A percentile compares a stretch with the other conserved stretches of the same genome.
These are phyloP conservation scores for Ooceraea biroi DNA, from an alignment of 1,140 invertebrate genomes.

Conservation along the genomic window DNA sequence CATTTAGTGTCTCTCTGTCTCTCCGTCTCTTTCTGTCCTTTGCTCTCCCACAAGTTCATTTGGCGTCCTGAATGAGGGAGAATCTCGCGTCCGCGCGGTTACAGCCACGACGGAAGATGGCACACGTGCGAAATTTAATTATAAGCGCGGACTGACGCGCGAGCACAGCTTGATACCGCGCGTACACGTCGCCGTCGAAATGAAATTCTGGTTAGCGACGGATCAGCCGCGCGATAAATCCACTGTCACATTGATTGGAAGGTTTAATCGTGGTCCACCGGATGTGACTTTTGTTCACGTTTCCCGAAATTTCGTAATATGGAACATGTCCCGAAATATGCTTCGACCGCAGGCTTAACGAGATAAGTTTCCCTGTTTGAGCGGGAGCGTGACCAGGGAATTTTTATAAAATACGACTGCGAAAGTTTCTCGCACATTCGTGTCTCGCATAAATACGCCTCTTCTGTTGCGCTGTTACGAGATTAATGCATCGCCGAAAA, in stretches of 20 bases:
- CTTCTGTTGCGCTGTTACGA: background rate
- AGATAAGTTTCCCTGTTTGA: background rate
- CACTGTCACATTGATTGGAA: slow-evolving; percentile 14
- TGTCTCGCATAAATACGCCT: background rate
- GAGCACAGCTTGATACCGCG: background rate
- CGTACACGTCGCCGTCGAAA: background rate
- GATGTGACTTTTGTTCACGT: background rate
- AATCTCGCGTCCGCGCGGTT: slow-evolving; percentile 21
- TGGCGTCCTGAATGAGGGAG: slow-evolving; percentile 60
- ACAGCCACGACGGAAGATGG: slow-evolving; percentile 30
- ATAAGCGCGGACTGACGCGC: slow-evolving; percentile 49
- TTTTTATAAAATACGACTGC: background rate
- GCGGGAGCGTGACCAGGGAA: background rate
- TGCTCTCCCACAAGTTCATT: slow-evolving; percentile 63
- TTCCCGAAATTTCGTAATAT: background rate
- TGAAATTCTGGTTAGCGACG: slow-evolving; percentile 56
- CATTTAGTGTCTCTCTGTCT: background rate
- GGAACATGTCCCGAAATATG: background rate
- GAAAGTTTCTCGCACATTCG: background rate
- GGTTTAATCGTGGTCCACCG: background rate
- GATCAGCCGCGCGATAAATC: slow-evolving; percentile 31
- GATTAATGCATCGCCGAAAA: slow-evolving; percentile 14
- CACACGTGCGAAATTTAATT: slow-evolving; percentile 72
- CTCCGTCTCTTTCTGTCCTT: no score
- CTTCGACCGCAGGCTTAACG: background rate